phyloP scores from a whole-genome alignment of 2,113 vertebrate genomes.

The Corythaixoides concolor region DNA sequence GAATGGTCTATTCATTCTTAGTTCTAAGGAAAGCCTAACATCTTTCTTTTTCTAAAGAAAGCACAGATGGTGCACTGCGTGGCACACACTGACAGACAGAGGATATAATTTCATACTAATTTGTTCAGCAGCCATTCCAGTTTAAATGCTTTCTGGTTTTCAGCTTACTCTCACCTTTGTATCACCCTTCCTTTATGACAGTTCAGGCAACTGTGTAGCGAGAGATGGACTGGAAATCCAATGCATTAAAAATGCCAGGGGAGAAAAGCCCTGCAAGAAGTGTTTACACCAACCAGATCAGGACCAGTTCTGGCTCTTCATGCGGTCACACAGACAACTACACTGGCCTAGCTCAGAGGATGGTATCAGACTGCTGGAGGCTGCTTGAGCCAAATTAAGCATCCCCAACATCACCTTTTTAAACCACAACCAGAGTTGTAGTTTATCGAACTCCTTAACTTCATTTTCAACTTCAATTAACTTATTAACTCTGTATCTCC shows the following conservation, averaged over 20 bases:
- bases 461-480: neutral
- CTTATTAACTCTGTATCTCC: neutral
- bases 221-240: neutral
- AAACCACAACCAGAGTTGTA: neutral
- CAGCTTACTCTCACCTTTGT: slow-evolving; percentile 24
- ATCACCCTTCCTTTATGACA: neutral
- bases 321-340: neutral
- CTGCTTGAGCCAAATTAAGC: neutral
- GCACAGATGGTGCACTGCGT: neutral
- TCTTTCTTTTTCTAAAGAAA: neutral
- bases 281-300: neutral
- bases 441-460: neutral
- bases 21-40: slow-evolving; percentile 1
- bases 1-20: neutral
- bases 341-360: neutral
- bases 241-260: neutral
- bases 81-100: neutral
- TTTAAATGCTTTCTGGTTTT: neutral
- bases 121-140: slow-evolving; percentile 25
- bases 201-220: neutral
- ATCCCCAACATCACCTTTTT: neutral
- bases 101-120: slow-evolving; percentile 32
- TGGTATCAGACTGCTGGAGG: neutral
- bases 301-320: neutral
- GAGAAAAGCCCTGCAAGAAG: neutral